Conservation (phyloP, 1,140 invertebrate species). For the Drosophila quadrilineata region DNA sequence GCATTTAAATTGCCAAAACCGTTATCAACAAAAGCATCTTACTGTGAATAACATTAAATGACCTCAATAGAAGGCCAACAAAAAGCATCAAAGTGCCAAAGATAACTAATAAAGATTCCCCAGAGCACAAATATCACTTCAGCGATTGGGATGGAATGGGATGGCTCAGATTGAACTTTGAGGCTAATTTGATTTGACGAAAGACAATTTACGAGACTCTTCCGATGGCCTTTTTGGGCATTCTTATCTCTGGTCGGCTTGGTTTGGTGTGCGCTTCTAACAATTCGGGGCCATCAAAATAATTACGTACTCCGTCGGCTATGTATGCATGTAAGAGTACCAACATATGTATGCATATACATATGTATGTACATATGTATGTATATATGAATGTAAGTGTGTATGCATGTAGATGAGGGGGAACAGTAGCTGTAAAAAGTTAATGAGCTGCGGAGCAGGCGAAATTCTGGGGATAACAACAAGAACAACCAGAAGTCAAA, state of each 20-base stretch:
- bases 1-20: conserved; percentile 2
- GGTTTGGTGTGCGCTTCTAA: conserved; percentile 43
- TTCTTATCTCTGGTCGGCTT: conserved; percentile 54
- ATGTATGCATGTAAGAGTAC: no score
- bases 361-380: no score
- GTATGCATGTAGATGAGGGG: no score
- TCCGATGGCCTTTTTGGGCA: conserved; percentile 18
- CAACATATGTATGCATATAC: no score
- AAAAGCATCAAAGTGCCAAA: conserved; percentile 14
- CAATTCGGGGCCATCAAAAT: conserved; percentile 62
- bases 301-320: conserved; percentile 56
- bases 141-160: no score
- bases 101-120: conserved; percentile 46
- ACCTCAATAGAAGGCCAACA: conserved; percentile 30
- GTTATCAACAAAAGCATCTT: conserved; percentile 27
- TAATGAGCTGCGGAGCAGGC: conserved; percentile 50
- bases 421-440: conserved; percentile 73
- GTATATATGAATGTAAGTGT: no score
- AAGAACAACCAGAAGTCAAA: conserved; percentile 50
- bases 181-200: conserved; percentile 53
- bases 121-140: conserved; percentile 13
- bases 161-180: conserved; percentile 45
- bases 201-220: conserved; percentile 54
- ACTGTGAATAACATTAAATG: conserved; percentile 52
- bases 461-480: conserved; percentile 11